phyloP scores from a whole-genome alignment of 2,113 vertebrate species.

The Pterocles burchelli region DNA sequence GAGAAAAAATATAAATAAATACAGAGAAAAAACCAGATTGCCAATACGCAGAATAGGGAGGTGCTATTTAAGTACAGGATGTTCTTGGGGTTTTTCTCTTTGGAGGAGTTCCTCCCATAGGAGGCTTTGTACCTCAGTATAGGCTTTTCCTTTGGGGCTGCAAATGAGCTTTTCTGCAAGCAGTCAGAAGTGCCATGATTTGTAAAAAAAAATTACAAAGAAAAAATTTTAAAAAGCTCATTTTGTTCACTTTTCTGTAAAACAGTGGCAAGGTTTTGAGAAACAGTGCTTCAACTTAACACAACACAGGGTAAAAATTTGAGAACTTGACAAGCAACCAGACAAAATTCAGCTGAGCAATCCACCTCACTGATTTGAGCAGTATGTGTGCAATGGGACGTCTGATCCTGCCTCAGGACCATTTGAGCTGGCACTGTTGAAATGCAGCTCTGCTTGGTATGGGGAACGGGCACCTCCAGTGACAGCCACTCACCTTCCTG shows the following conservation, averaged over 20 bases:
- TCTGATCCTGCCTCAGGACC: neutral
- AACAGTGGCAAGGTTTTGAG: neutral
- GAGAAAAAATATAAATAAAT: too few relatives aligned
- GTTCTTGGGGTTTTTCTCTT: neutral
- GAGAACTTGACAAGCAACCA: neutral
- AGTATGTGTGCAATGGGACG: neutral
- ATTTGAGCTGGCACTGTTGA: neutral
- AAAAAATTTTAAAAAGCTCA: neutral
- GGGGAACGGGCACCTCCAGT: neutral
- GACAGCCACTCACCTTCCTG: neutral
- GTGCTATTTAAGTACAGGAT: neutral
- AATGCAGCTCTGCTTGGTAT: fast-evolving
- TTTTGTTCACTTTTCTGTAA: neutral
- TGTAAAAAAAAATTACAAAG: neutral
- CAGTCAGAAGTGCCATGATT: neutral
- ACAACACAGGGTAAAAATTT: neutral
- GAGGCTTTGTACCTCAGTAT: neutral
- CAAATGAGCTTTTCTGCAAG: conserved; percentile 32
- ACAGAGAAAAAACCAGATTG: neutral
- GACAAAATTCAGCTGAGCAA: neutral
- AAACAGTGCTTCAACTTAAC: neutral
- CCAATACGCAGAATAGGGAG: neutral
- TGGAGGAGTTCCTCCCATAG: neutral
- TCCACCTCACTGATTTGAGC: neutral
- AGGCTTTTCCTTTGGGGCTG: neutral